phyloP scores from a whole-genome alignment of 2,888 invertebrate genomes.

The Pandemis cinnamomeana region DNA sequence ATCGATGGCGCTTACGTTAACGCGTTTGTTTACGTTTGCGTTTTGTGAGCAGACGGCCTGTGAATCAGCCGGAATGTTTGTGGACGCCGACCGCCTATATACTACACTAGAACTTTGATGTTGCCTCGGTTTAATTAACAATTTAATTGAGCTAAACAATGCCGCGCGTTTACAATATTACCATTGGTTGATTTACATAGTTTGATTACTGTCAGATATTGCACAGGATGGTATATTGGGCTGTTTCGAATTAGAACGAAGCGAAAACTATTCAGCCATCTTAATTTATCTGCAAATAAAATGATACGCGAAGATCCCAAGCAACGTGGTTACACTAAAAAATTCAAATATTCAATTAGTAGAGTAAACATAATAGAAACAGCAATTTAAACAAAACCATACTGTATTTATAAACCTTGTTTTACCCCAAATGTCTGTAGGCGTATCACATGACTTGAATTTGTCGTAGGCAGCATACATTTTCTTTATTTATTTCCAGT shows the following conservation, averaged over 20 bases:
- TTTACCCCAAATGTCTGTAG: not conserved
- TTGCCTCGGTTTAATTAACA: conserved; percentile 46
- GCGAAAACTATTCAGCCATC: too few relatives aligned
- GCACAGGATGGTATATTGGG: not conserved
- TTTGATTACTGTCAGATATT: conserved; percentile 21
- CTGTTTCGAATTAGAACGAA: not conserved
- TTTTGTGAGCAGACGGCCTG: conserved; percentile 53
- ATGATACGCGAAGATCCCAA: too few relatives aligned
- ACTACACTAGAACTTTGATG: conserved; percentile 56
- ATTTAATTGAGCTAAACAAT: conserved; percentile 42
- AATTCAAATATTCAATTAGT: not conserved
- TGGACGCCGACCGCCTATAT: conserved; percentile 21
- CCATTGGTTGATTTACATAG: conserved; percentile 34
- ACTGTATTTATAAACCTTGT: not conserved
- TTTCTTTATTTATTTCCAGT: conserved; percentile 12
- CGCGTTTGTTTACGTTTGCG: conserved; percentile 59
- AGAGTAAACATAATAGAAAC: not conserved
- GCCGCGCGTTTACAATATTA: conserved; percentile 34
- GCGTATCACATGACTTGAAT: conserved; percentile 7
- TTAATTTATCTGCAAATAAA: too few relatives aligned
- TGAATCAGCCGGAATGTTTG: conserved; percentile 58
- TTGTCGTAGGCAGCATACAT: not conserved
- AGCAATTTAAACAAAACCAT: not conserved
- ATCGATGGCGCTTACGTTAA: conserved; percentile 55
- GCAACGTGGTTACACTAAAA: too few relatives aligned